Evolutionary conservation across 2,113 vertebrate genomes (phyloP).

Genomic region (Vombatus ursinus): DNA sequence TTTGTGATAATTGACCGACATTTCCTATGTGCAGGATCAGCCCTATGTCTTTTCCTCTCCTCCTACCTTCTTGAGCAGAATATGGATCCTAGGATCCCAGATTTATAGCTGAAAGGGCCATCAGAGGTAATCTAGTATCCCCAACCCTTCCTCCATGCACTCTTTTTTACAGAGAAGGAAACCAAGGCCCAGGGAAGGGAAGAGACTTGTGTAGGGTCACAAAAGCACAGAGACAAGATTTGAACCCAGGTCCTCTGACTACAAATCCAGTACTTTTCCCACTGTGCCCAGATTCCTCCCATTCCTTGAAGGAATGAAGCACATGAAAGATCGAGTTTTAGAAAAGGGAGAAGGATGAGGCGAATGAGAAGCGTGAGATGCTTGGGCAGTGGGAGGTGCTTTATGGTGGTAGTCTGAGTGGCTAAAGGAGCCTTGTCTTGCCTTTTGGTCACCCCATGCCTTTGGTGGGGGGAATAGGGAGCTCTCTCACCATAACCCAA

Average conservation of each 20-base stretch:
- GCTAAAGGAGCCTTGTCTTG: background rate
- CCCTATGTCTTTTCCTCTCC: background rate
- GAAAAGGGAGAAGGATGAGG: background rate
- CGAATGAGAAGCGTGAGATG: background rate
- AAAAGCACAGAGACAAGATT: background rate
- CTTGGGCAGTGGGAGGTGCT: background rate
- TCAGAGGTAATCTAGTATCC: background rate
- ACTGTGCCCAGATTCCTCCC: background rate
- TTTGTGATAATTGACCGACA: background rate
- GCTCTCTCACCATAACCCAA: background rate
- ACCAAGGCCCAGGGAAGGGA: background rate
- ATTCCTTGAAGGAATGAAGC: background rate
- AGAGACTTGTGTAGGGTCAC: background rate
- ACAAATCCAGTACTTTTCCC: background rate
- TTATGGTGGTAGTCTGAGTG: background rate
- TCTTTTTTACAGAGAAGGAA: background rate
- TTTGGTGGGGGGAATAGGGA: background rate
- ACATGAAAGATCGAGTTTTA: background rate
- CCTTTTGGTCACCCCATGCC: background rate
- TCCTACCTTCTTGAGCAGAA: background rate
- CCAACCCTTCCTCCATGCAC: background rate
- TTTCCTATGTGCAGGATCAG: background rate
- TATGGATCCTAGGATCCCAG: background rate
- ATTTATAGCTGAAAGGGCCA: background rate
- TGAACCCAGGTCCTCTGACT: background rate